Percentiles rank a stretch among this genome's conserved stretches.
These are phyloP conservation scores for Pectinophora gossypiella DNA, from an alignment of 1,140 invertebrate species.

Conservation along the genomic window DNA sequence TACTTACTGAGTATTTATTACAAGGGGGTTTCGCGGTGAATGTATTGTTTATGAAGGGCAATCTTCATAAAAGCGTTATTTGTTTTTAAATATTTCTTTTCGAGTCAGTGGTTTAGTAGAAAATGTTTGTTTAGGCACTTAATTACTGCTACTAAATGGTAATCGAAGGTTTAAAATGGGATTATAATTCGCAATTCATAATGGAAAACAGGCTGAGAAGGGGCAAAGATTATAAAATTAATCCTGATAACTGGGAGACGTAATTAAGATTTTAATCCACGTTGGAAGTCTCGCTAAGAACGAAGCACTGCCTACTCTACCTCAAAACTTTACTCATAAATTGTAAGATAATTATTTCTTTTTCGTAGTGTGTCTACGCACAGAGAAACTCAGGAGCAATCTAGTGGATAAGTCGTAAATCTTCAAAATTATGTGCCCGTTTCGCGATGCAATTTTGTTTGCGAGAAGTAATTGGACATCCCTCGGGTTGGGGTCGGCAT, in stretches of 20 bases:
- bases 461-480: slow-evolving; percentile 11
- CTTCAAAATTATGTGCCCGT: background rate
- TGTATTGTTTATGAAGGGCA: too few relatives aligned
- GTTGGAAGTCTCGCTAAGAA: slow-evolving; percentile 38
- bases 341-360: slow-evolving; percentile 51
- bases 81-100: too few relatives aligned
- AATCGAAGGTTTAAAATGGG: slow-evolving; percentile 22
- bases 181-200: slow-evolving; percentile 35
- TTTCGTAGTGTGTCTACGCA: background rate
- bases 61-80: too few relatives aligned
- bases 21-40: too few relatives aligned
- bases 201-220: slow-evolving; percentile 33
- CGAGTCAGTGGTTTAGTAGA: too few relatives aligned
- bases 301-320: slow-evolving; percentile 39
- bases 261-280: slow-evolving; percentile 70
- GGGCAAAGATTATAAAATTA: slow-evolving; percentile 60
- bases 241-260: slow-evolving; percentile 49
- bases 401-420: slow-evolving; percentile 1
- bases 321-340: slow-evolving; percentile 60
- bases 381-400: background rate
- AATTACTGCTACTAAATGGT: background rate
- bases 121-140: background rate
- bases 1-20: too few relatives aligned
- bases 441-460: background rate
- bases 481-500: slow-evolving; percentile 15